Percentiles rank a stretch among this genome's conserved stretches.
Evolutionary conservation across 2,888 invertebrate genomes (phyloP).

Genomic region (Odontocolon sp.): DNA sequence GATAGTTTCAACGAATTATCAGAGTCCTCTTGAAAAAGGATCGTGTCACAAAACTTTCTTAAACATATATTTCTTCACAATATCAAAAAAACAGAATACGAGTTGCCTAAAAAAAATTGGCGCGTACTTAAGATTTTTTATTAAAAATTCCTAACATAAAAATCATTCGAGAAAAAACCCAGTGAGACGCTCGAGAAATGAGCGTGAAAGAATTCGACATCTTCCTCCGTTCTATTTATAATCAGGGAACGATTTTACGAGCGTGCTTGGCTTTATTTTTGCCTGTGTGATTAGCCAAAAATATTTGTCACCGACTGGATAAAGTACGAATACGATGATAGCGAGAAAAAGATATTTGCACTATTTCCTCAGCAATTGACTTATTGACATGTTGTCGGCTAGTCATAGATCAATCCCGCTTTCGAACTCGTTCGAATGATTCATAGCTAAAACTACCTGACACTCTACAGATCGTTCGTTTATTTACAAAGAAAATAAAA

Average conservation of each 20-base stretch:
- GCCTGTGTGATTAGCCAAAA: conserved; percentile 42
- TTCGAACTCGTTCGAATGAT: conserved; percentile 9
- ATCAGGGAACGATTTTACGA: conserved; percentile 41
- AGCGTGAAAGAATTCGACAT: conserved; percentile 24
- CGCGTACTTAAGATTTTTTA: not conserved
- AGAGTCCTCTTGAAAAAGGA: not conserved
- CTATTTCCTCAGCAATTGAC: conserved; percentile 25
- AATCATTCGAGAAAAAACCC: not conserved
- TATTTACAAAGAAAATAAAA: conserved; percentile 15
- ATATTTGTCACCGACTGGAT: conserved; percentile 19
- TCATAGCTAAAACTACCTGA: not conserved
- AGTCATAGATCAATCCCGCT: conserved; percentile 17
- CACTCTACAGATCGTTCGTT: conserved; percentile 13
- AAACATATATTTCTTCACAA: not conserved
- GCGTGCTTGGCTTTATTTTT: conserved; percentile 43
- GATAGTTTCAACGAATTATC: conserved; percentile 28
- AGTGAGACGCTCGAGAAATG: conserved; percentile 13
- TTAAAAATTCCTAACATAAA: not conserved
- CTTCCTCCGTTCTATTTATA: conserved; percentile 37
- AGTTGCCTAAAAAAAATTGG: no score
- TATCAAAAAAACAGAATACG: no score
- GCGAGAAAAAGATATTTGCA: not conserved
- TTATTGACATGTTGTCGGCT: not conserved
- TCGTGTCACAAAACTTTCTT: not conserved
- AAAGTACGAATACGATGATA: no score